Evolutionary conservation across 2,797 vertebrate species (phyloP), one percentile per base, ranked within the genome.

Genomic region (Sebastes oblongus): DNA sequence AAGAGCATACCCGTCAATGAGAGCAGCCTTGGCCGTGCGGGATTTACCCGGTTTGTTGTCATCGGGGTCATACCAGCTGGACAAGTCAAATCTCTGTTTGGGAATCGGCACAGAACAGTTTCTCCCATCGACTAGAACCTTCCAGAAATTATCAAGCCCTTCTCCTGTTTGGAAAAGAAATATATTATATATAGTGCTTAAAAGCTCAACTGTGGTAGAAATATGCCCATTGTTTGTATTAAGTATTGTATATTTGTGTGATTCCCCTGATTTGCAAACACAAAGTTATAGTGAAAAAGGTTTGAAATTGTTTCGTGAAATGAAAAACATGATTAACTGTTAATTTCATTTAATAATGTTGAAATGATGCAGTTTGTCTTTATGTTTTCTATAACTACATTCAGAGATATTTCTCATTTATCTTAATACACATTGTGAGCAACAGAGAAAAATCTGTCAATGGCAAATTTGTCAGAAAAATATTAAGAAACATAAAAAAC

Each of bases 81-180:
- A 10, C 3, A 61, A 5, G 81, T 96, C 86, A 89, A 97, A 97
- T 75, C 96, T 94, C 84, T 97, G 94, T 0, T 82, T 86, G 11
- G 96, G 96, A 77, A 98, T 96, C 46, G 94, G 87, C 34, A 84
- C 75, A 0, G 94, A 91, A 80, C 96, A 97, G 89, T 96, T 97
- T 89, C 68, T 96, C 46, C 96, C 96, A 52, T 96, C 89, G 24
- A 94, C 46, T 71, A 97, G 92, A 73, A 97, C 95, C 24, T 92
- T 93, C 95, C 95, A 96, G 85, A 95, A 96, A 85, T 91, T 85
- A 2, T 96, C 93, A 20, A 94, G 92, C 5, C 95, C 95, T 56
- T 95, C 95, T 34, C 95, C 95, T 96, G 34, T 30, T 75, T 4
- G 4, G 5, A 68, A 83, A 66, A 29, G 0, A 54, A 5, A 14